Conservation (phyloP, 2,113 vertebrate species). For the Poeciliopsis prolifica region DNA sequence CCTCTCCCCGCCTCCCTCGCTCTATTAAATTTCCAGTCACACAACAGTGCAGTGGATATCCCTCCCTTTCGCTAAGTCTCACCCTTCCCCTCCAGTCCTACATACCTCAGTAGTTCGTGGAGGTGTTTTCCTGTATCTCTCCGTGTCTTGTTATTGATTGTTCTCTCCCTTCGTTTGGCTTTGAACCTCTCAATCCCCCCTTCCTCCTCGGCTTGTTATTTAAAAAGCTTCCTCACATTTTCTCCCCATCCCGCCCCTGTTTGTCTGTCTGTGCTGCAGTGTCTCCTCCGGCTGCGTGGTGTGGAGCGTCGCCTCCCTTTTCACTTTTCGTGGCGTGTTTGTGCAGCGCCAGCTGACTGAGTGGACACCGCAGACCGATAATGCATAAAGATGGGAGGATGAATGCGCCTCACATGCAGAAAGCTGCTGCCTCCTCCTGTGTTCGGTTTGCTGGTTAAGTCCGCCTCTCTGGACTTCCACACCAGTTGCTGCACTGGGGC, state of each 20-base stretch:
- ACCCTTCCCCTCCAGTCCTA: constrained; percentile 17
- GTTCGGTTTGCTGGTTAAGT: neutral
- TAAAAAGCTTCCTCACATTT: constrained; percentile 55
- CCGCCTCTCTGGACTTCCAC: constrained; percentile 30
- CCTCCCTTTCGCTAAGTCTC: constrained; percentile 76
- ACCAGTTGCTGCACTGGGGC: constrained; percentile 21
- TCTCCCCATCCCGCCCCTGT: constrained; percentile 50
- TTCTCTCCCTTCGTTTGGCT: constrained; percentile 55
- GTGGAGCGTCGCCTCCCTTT: constrained; percentile 51
- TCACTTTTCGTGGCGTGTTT: constrained; percentile 37
- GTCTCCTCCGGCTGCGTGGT: constrained; percentile 67
- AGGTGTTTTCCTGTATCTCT: constrained; percentile 69
- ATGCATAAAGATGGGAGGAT: constrained; percentile 76
- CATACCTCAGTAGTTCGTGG: constrained; percentile 67
- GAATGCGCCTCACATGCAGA: constrained; percentile 61
- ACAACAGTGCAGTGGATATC: constrained; percentile 88
- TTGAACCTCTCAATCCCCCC: constrained; percentile 66
- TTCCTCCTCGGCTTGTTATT: constrained; percentile 51
- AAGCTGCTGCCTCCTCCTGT: constrained; percentile 13
- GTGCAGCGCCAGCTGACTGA: constrained; percentile 61
- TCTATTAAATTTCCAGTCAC: constrained; percentile 89
- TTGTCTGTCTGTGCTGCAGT: constrained; percentile 67
- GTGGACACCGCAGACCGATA: constrained; percentile 69
- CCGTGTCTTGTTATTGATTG: constrained; percentile 60
- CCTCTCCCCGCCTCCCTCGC: constrained; percentile 50